Evolutionary conservation across 1,140 invertebrate genomes (phyloP), one percentile per base, ranked within the genome.

Genomic region (Arion vulgaris): DNA sequence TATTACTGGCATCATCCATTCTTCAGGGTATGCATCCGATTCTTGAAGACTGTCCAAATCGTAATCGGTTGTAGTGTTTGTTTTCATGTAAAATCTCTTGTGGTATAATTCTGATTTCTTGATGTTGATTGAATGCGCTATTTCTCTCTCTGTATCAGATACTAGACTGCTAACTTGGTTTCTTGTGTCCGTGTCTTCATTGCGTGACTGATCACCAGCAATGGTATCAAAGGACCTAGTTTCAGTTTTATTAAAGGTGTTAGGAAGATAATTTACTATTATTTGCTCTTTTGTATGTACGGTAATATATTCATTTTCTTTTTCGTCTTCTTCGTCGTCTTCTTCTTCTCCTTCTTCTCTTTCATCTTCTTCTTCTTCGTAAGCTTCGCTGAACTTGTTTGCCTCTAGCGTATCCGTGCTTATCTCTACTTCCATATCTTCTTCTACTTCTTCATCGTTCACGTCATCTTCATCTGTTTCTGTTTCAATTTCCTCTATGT

Each of bases 21-120:
- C 72, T 5, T 74, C 72, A 9, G 72, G 72, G 34, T 26, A 74
- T 41, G 72, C 11, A 45, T 49, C 72, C 1, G 72, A 49, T 49
- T 74, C 72, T 32, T 45, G 36, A 57, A 57, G 51, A 26, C 19
- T 57, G 51, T 57, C 51, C 9, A 26, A 57, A 19, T 57, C 51
- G 23, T 57, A 57, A 23, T 57, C 51, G 26, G 9, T 2, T 23
- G 17, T 57, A 23, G 1, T 57, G 26, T 23, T 57, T 15, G 23
- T 23, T 57, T 57, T 7, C 19, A 23, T 11, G 26, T 45, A 15
- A 45, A 45, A 45, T 5, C 41, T 45, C 15, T 45, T 7, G 41
- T 45, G 41, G 5, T 45, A 45, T 45, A 45, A 45, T 15, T 45
- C 41, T 45, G 41, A 7, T 7, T 15, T 15, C 15, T 15, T 45